These are phyloP conservation scores for Xestia sexstrigata DNA, from an alignment of 2,888 invertebrate genomes.

Conservation along the genomic window DNA sequence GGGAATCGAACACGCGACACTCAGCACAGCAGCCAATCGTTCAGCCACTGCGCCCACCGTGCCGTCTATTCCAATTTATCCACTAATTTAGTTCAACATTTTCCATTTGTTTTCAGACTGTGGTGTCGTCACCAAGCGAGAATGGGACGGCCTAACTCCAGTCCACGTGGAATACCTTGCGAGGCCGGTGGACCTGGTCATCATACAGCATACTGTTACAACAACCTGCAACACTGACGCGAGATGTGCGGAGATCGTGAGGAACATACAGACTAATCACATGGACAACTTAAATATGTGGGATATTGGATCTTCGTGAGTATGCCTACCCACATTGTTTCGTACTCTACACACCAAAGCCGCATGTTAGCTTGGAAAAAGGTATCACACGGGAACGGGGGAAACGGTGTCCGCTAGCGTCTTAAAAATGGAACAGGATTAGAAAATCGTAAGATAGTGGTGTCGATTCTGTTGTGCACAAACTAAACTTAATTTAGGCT, in stretches of 20 bases:
- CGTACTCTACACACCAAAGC: neutral
- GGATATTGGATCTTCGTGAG: conserved; percentile 90
- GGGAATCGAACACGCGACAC: too few species aligned
- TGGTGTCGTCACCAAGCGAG: conserved; percentile 85
- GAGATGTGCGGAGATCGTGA: conserved; percentile 83
- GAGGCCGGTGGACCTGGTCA: conserved; percentile 88
- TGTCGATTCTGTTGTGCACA: too few species aligned
- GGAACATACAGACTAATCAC: conserved; percentile 88
- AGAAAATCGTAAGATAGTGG: too few species aligned
- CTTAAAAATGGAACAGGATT: too few species aligned
- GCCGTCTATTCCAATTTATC: too few species aligned
- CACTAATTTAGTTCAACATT: neutral
- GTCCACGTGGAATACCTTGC: conserved; percentile 87
- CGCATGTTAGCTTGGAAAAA: too few species aligned
- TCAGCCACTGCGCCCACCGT: too few species aligned
- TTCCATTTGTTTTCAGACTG: conserved; percentile 65
- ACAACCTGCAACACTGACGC: conserved; percentile 81
- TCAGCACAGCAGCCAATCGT: too few species aligned
- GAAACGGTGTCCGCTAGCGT: too few species aligned
- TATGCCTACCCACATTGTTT: neutral
- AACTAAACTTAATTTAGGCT: too few species aligned
- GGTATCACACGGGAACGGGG: too few species aligned
- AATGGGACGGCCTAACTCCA: conserved; percentile 90
- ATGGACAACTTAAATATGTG: conserved; percentile 84
- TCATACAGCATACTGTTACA: conserved; percentile 91